Base-by-base conservation (phyloP, 1,140 invertebrate species). In the Heliconius eleuchia region DNA sequence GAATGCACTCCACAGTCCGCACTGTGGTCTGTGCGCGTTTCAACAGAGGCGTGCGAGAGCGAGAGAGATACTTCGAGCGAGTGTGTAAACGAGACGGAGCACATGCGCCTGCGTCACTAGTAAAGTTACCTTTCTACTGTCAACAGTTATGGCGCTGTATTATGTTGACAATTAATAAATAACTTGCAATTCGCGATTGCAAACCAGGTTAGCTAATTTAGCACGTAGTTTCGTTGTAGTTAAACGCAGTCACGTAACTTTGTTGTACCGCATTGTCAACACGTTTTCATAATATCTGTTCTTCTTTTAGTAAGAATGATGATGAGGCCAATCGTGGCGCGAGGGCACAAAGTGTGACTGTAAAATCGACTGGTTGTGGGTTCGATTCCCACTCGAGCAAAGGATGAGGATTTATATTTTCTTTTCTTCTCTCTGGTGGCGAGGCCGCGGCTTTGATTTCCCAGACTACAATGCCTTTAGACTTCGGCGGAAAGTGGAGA, bases 1-100 rank as follows among this genome's bases (percentile, higher is more conserved):
- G 90, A 91, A 91, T 91, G 91, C 89, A 93, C 88, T 90, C 83
- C 37, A 81, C 23, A 72, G 76, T 89, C 80, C 57, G 81, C 46
- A 46, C 72, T 82, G 86, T 85, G 87, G 86, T 42, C 72, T 83
- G 86, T 84, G 87, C 87, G 86, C 81, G 80, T 88, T 86, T 86
- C 88, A 84, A 89, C 86, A 88, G 83, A 78, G 60, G 73, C 76
- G 86, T 60, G 87, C 76, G 42, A 42, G 34, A 27, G 55, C n/a
- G 71, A 77, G 27, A 74, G 60, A 80, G 76, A 78, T 23, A 34
- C 57, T n/a, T 13, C 27, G 27, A 66, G 60, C n/a, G n/a, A 72
- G 30, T 57, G 81, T 42, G 77, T 16, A 80, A 89, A 52, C 82
- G 85, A 85, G 81, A 90, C 39, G 72, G 18, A 71, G 66, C 66